Evolutionary conservation across 1,140 invertebrate species (phyloP), one percentile per base, ranked within the genome.

Genomic region (Ceratosolen fusciceps): DNA sequence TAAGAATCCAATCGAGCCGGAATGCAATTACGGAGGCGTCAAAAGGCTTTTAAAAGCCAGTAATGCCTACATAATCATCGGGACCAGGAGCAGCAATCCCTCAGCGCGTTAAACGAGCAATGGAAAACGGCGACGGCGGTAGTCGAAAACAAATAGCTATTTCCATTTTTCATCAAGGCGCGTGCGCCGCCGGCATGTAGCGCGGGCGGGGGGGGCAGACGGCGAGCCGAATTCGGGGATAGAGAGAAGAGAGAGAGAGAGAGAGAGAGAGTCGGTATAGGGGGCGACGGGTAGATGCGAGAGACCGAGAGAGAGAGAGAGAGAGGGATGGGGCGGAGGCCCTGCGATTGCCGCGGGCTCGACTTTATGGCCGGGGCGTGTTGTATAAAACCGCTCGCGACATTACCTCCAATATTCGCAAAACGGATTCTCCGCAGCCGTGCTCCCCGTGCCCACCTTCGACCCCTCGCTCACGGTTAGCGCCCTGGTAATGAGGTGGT

Each of bases 401-500:
- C 89, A 90, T 90, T 90, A 90, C 86, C 88, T 88, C 85, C 89
- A 88, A 89, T 90, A 89, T 89, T 89, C 87, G 86, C 88, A 90
- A 90, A 90, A 89, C 88, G 89, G 88, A 90, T 90, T 90, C 88
- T 89, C 87, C 83, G 21, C 52, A n/a, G 24, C 16, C 24, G 58
- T 14, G 5, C 84, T 81, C 83, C 83, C 81, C 84, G 84, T 81
- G 83, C 83, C 81, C 84, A 80, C 84, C 84, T 84, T 84, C 82
- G 80, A 80, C 77, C 47, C 49, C 60, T 56, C 79, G 86, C 83
- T 47, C 37, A 47, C 19, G 29, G 12, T 31, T 52, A 31, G 68
- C 29, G 39, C 21, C 47, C 43, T 52, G 29, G 87, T 90, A 90
- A 90, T 90, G 89, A 90, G 89, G 87, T 89, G 88, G 88, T 90